Percentiles rank a stretch among this genome's conserved stretches.
These are phyloP conservation scores for Myotis vivesi DNA, from an alignment of 2,797 vertebrate species.

Conservation along the genomic window DNA sequence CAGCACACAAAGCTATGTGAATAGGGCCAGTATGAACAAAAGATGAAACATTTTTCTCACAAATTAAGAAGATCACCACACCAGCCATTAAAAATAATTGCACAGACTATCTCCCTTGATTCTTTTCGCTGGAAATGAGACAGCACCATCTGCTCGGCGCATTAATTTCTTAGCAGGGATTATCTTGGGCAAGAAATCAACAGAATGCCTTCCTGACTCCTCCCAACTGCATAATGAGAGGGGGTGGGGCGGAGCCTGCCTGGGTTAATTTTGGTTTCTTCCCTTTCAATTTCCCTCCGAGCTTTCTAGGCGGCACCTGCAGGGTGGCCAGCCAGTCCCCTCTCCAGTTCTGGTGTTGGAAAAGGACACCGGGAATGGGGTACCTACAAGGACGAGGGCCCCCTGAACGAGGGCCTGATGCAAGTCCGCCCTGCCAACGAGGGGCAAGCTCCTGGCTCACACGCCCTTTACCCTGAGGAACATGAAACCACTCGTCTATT, in stretches of 20 bases:
- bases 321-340: background rate
- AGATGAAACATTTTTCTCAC: slow-evolving; percentile 85
- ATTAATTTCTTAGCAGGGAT: slow-evolving; percentile 87
- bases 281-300: slow-evolving; percentile 67
- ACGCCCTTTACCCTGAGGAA: slow-evolving; percentile 40
- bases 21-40: slow-evolving; percentile 81
- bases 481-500: slow-evolving; percentile 60
- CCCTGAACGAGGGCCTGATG: background rate
- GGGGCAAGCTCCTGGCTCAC: background rate
- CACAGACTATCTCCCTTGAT: slow-evolving; percentile 85
- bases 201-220: slow-evolving; percentile 83
- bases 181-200: slow-evolving; percentile 86
- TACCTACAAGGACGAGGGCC: background rate
- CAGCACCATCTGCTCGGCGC: slow-evolving; percentile 85
- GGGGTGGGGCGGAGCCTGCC: slow-evolving; percentile 72
- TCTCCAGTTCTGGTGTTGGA: background rate
- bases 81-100: slow-evolving; percentile 88
- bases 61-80: slow-evolving; percentile 86
- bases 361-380: background rate
- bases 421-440: slow-evolving; percentile 8
- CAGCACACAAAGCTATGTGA: slow-evolving; percentile 69
- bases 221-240: slow-evolving; percentile 82
- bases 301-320: slow-evolving; percentile 37
- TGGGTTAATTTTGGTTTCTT: slow-evolving; percentile 78
- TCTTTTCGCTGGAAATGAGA: slow-evolving; percentile 86